These are phyloP conservation scores for Eulemur rufifrons DNA, from an alignment of 2,113 vertebrate genomes.

Conservation along the genomic window DNA sequence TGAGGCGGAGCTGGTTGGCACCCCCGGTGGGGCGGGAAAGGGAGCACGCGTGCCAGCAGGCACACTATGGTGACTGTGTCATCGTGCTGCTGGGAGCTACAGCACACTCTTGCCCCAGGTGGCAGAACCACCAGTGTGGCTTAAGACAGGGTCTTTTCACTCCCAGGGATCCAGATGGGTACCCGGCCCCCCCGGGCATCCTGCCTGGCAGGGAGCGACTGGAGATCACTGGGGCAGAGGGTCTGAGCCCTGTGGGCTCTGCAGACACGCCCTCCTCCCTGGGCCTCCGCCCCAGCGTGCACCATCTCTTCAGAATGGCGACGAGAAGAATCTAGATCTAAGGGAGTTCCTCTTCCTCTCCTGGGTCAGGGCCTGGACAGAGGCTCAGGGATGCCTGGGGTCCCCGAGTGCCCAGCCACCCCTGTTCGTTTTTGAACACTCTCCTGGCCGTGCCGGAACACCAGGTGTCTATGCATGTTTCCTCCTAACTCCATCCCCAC, in stretches of 20 bases:
- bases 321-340: background rate
- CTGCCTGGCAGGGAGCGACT: background rate
- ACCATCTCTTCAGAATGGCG: background rate
- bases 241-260: conserved; percentile 68
- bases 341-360: background rate
- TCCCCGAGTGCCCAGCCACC: background rate
- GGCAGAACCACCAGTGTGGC: background rate
- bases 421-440: conserved; percentile 66
- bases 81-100: background rate
- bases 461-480: conserved; percentile 66
- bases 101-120: background rate
- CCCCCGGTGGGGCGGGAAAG: accelerated
- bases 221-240: background rate
- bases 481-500: background rate
- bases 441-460: accelerated
- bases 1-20: background rate
- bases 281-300: background rate
- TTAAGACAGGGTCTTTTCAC: accelerated
- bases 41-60: accelerated
- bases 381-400: background rate
- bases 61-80: accelerated
- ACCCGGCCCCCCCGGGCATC: background rate
- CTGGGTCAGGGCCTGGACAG: conserved; percentile 15
- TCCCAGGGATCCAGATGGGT: background rate
- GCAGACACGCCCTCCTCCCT: background rate